These are phyloP conservation scores for Periophthalmus magnuspinnatus DNA, from an alignment of 2,797 vertebrate species.

Conservation along the genomic window DNA sequence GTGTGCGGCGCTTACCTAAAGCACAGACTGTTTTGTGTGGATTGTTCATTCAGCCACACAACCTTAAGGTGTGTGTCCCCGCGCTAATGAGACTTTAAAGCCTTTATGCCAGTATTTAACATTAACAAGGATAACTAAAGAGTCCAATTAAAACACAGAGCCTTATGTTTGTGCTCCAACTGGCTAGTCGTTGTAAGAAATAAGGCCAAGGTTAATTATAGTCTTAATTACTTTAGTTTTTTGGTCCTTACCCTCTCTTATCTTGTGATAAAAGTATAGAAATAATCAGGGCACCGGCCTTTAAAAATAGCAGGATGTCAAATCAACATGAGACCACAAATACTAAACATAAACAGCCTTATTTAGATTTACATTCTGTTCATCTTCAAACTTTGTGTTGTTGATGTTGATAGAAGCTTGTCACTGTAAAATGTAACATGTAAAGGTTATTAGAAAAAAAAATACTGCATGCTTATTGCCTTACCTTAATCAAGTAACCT, in stretches of 20 bases:
- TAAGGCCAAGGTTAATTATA: constrained; percentile 7
- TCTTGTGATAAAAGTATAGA: not conserved
- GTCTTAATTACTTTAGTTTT: constrained; percentile 28
- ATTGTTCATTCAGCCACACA: constrained; percentile 44
- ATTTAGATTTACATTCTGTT: no score
- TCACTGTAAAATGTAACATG: no score
- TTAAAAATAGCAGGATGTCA: no score
- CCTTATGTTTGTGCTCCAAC: constrained; percentile 50
- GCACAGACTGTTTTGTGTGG: constrained; percentile 25
- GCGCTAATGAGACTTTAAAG: constrained; percentile 75
- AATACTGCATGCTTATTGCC: no score
- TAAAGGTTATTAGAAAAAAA: no score
- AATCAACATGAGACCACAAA: no score
- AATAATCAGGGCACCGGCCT: no score
- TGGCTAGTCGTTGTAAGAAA: constrained; percentile 28
- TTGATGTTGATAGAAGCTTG: no score
- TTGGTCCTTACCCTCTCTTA: not conserved
- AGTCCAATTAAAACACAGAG: constrained; percentile 69
- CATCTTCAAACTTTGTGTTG: no score
- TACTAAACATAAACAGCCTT: no score
- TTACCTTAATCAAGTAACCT: no score
- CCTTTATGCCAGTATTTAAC: constrained; percentile 78
- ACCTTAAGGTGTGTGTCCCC: constrained; percentile 55
- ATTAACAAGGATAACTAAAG: constrained; percentile 78
- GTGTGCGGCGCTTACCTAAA: constrained; percentile 35